These are phyloP conservation scores for Thalassarche chlororhynchos DNA, from an alignment of 2,113 vertebrate species.

Conservation along the genomic window DNA sequence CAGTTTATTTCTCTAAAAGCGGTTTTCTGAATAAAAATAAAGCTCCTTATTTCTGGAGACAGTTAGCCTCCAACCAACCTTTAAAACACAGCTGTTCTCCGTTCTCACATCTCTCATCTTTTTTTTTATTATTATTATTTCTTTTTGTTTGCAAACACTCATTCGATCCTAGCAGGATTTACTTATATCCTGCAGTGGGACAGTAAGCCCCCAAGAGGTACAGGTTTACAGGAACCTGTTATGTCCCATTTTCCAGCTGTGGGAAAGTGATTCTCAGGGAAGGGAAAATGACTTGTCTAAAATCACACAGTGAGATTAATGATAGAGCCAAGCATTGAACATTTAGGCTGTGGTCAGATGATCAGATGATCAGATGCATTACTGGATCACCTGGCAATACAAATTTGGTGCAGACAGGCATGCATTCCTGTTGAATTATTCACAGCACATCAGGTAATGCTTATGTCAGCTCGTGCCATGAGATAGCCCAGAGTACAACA, in stretches of 20 bases:
- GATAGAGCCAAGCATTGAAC: neutral
- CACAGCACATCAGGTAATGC: neutral
- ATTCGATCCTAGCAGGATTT: neutral
- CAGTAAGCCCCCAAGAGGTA: neutral
- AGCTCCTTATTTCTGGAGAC: neutral
- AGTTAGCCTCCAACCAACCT: neutral
- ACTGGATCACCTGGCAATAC: constrained; percentile 22
- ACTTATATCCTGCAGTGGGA: neutral
- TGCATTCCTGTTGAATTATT: constrained; percentile 8
- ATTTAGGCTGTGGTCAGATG: constrained; percentile 35
- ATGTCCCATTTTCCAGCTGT: constrained; percentile 12
- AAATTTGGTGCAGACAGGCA: constrained; percentile 20
- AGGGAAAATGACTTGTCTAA: constrained; percentile 37
- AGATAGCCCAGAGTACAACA: neutral
- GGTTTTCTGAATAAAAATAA: neutral
- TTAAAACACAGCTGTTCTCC: neutral
- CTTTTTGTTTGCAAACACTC: neutral
- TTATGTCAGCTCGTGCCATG: neutral
- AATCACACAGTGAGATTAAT: constrained; percentile 32
- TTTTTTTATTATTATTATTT: neutral
- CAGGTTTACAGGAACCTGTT: neutral
- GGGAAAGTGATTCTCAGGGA: constrained; percentile 2
- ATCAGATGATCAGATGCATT: neutral
- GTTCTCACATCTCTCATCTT: neutral
- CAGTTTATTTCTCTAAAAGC: neutral